Percentiles rank a stretch among this genome's conserved stretches.
These are phyloP conservation scores for Amphilophus citrinellus DNA, from an alignment of 2,113 vertebrate species.

Conservation along the genomic window DNA sequence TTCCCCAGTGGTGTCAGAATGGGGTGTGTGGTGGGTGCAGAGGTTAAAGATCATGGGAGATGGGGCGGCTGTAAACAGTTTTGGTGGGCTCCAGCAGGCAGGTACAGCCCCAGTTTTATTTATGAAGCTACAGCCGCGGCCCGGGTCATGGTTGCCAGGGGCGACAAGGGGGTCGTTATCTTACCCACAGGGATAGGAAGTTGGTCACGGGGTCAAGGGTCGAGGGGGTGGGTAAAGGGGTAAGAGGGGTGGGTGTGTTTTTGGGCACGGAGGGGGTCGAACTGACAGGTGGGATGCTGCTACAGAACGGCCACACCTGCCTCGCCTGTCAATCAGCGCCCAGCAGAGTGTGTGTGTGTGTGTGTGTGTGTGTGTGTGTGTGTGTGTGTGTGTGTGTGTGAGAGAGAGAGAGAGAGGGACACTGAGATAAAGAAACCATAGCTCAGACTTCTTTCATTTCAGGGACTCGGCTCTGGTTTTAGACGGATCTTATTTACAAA, in stretches of 20 bases:
- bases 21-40: slow-evolving; percentile 7
- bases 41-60: slow-evolving; percentile 60
- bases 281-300: slow-evolving; percentile 82
- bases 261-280: slow-evolving; percentile 49
- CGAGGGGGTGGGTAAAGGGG: slow-evolving; percentile 68
- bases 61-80: slow-evolving; percentile 54
- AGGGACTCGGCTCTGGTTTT: too few relatives aligned
- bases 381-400: not conserved
- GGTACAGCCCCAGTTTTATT: slow-evolving; percentile 63
- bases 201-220: slow-evolving; percentile 87
- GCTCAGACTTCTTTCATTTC: too few relatives aligned
- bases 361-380: not conserved
- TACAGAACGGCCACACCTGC: slow-evolving; percentile 81
- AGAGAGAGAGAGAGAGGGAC: slow-evolving; percentile 34
- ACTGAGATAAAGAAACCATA: not conserved
- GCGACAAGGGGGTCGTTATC: slow-evolving; percentile 50
- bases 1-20: slow-evolving; percentile 4
- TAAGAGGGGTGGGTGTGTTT: slow-evolving; percentile 74
- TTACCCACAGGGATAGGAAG: slow-evolving; percentile 77
- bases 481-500: too few relatives aligned
- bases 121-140: slow-evolving; percentile 68
- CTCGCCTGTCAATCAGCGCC: slow-evolving; percentile 76
- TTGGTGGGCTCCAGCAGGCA: slow-evolving; percentile 59
- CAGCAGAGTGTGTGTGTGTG: slow-evolving; percentile 41
- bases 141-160: slow-evolving; percentile 64